A percentile compares a stretch with the other conserved stretches of the same genome.
Conservation (phyloP, 2,888 invertebrate genomes). For the Phortica okadai region DNA sequence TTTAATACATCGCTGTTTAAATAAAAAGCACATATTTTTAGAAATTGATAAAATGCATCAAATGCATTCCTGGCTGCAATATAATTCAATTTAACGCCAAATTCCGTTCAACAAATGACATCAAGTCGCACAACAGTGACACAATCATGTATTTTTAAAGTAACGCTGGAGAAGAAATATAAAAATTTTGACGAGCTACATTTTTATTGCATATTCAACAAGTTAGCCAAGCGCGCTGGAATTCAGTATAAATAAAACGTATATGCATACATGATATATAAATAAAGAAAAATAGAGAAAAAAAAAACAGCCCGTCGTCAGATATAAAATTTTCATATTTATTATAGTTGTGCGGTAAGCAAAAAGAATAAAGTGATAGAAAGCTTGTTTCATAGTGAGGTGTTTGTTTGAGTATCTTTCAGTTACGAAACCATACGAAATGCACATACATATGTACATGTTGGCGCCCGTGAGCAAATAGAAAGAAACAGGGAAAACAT, state of each 20-base stretch:
- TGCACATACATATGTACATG: background rate
- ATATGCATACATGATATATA: background rate
- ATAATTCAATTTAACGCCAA: background rate
- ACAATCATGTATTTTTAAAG: no score
- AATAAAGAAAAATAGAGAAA: background rate
- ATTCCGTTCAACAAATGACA: background rate
- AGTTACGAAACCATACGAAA: background rate
- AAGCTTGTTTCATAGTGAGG: background rate
- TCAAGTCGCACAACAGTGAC: no score
- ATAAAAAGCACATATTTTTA: background rate
- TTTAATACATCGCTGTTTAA: no score
- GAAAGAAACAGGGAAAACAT: conserved; percentile 22
- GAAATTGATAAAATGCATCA: background rate
- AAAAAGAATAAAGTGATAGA: background rate
- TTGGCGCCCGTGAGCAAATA: background rate
- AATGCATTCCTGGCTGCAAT: background rate
- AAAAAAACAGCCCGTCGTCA: background rate
- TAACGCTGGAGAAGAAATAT: background rate
- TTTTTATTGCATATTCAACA: conserved; percentile 24
- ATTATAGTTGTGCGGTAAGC: background rate
- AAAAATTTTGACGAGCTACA: background rate
- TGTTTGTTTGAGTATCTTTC: background rate
- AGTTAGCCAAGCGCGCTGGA: background rate
- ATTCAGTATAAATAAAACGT: background rate
- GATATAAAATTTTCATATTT: no score